phyloP scores from a whole-genome alignment of 2,888 invertebrate species.

The Drosophila subsilvestris region DNA sequence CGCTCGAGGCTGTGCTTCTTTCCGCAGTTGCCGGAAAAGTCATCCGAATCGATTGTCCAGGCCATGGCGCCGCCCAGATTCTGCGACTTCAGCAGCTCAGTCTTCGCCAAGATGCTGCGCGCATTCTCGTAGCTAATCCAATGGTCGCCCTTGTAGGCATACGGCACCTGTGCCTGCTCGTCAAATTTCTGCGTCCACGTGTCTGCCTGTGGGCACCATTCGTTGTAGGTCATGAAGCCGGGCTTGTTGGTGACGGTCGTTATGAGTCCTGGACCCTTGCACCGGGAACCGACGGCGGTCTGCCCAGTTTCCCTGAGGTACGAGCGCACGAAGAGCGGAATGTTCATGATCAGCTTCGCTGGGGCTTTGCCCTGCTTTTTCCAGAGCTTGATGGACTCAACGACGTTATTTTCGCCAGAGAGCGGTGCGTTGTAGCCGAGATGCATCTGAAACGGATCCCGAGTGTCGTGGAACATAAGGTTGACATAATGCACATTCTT shows the following conservation, averaged over 20 bases:
- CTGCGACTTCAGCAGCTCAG: slow-evolving; percentile 90
- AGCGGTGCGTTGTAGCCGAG: slow-evolving; percentile 60
- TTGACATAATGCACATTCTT: slow-evolving; percentile 60
- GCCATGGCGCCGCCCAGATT: slow-evolving; percentile 89
- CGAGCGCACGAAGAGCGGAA: slow-evolving; percentile 82
- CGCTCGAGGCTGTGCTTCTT: slow-evolving; percentile 25
- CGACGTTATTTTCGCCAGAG: slow-evolving; percentile 32
- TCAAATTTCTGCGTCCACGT: slow-evolving; percentile 68
- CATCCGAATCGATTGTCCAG: slow-evolving; percentile 93
- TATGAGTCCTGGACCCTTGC: slow-evolving; percentile 45
- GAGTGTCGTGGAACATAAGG: slow-evolving; percentile 57
- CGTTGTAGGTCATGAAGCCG: slow-evolving; percentile 57
- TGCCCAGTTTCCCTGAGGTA: slow-evolving; percentile 87
- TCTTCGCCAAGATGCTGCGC: slow-evolving; percentile 91
- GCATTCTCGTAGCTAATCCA: slow-evolving; percentile 96
- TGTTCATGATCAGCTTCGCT: slow-evolving; percentile 50
- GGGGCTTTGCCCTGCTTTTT: slow-evolving; percentile 10
- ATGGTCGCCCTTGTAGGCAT: slow-evolving; percentile 92
- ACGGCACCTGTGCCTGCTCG: slow-evolving; percentile 85
- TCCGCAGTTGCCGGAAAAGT: slow-evolving; percentile 92
- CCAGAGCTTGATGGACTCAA: slow-evolving; percentile 47
- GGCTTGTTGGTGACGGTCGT: slow-evolving; percentile 12
- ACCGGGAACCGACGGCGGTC: slow-evolving; percentile 33
- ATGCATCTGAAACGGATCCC: slow-evolving; percentile 6
- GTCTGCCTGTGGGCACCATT: slow-evolving; percentile 38